These are phyloP conservation scores for Myiozetetes cayanensis DNA, from an alignment of 2,113 vertebrate species.

Conservation along the genomic window DNA sequence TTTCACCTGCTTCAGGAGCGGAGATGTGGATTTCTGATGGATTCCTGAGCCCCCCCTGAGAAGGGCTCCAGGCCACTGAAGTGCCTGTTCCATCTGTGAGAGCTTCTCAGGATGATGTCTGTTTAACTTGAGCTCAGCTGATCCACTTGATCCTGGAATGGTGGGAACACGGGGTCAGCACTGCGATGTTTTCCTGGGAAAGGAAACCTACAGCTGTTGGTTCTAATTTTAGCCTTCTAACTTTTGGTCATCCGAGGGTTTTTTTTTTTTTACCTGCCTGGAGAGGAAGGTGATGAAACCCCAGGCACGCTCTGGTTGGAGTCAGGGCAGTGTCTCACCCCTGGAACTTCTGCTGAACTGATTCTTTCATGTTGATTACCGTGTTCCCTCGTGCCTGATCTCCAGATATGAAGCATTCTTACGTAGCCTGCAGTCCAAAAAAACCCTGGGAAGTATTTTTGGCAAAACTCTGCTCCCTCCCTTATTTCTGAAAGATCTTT, in stretches of 20 bases:
- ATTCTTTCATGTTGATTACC: background rate
- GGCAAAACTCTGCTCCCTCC: background rate
- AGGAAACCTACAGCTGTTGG: background rate
- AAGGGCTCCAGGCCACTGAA: background rate
- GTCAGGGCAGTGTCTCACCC: background rate
- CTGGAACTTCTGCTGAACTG: background rate
- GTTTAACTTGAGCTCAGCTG: background rate
- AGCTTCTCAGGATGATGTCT: background rate
- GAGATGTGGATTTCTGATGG: background rate
- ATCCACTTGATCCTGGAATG: fast-evolving
- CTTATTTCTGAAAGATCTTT: background rate
- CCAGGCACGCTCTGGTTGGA: background rate
- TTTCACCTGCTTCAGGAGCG: background rate
- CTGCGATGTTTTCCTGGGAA: background rate
- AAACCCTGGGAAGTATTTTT: background rate
- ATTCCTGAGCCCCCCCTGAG: background rate
- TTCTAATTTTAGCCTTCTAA: background rate
- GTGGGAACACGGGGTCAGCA: background rate
- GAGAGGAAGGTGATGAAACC: fast-evolving
- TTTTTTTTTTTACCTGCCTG: background rate
- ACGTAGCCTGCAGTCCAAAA: background rate
- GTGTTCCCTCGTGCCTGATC: background rate
- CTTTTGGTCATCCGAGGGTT: background rate
- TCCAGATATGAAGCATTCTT: background rate
- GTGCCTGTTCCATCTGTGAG: background rate